Conservation (phyloP, 2,888 invertebrate species). For the Trissoscelio sp. region DNA sequence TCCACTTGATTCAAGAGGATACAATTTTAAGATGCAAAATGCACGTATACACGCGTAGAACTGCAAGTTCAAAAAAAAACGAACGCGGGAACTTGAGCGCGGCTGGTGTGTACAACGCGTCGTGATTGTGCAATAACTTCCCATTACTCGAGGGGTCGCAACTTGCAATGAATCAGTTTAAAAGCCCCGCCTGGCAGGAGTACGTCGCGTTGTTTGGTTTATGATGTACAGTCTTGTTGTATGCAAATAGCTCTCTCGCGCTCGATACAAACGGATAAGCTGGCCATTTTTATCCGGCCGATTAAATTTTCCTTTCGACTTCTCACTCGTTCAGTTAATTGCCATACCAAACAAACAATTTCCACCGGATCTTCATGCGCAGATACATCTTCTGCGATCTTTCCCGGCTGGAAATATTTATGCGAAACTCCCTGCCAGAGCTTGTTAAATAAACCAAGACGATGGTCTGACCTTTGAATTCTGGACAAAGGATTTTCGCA, state of each 20-base stretch:
- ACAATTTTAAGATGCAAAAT: no score
- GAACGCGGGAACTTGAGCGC: constrained; percentile 43
- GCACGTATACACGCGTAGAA: not conserved
- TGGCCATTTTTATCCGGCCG: constrained; percentile 46
- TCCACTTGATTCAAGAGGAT: no score
- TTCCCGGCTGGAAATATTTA: no score
- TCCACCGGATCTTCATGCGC: not conserved
- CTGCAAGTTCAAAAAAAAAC: constrained; percentile 19
- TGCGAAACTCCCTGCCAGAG: no score
- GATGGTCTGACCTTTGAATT: no score
- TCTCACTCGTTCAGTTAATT: constrained; percentile 3
- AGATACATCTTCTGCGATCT: no score
- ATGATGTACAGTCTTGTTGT: constrained; percentile 78
- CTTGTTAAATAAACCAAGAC: no score
- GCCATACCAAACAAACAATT: constrained; percentile 6
- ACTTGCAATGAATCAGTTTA: constrained; percentile 81
- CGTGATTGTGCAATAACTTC: constrained; percentile 77
- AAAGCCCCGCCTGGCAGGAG: constrained; percentile 77
- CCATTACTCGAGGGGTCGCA: constrained; percentile 75
- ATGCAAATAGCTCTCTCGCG: constrained; percentile 76
- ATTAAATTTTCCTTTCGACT: constrained; percentile 32
- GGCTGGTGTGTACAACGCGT: constrained; percentile 50
- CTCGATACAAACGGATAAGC: constrained; percentile 44
- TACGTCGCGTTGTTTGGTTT: constrained; percentile 78
- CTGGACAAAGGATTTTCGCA: no score